Evolutionary conservation across 2,888 invertebrate species (phyloP).

Genomic region (Acleris literana): DNA sequence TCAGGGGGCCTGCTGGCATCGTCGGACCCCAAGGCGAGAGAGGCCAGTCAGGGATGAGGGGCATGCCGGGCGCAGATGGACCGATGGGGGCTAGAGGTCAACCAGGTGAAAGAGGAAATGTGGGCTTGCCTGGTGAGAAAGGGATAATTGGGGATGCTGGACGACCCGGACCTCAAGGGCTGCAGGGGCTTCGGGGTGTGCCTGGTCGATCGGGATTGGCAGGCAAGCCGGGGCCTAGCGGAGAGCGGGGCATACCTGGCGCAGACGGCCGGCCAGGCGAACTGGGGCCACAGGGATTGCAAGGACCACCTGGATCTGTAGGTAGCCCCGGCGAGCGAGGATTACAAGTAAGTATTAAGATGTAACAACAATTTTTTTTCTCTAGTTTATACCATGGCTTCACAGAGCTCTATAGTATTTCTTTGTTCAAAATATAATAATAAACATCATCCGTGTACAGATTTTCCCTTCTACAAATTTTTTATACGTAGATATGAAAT

Average conservation of each 20-base stretch:
- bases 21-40: conserved; percentile 90
- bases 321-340: conserved; percentile 92
- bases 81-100: conserved; percentile 90
- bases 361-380: no score
- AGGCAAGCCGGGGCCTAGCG: conserved; percentile 88
- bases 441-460: background rate
- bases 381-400: no score
- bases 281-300: conserved; percentile 90
- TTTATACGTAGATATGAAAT: no score
- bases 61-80: conserved; percentile 90
- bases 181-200: conserved; percentile 85
- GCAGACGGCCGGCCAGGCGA: conserved; percentile 94
- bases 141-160: conserved; percentile 86
- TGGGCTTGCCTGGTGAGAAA: conserved; percentile 79
- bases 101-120: conserved; percentile 87
- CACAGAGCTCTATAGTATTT: background rate
- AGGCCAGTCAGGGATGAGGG: conserved; percentile 86
- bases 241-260: conserved; percentile 90
- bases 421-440: background rate
- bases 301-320: conserved; percentile 90
- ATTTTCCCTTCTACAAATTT: no score
- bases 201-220: conserved; percentile 88
- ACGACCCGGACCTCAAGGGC: conserved; percentile 87
- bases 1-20: conserved; percentile 89
- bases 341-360: conserved; percentile 79